Evolutionary conservation across 2,113 vertebrate species (phyloP).

Genomic region (Salvator merianae): DNA sequence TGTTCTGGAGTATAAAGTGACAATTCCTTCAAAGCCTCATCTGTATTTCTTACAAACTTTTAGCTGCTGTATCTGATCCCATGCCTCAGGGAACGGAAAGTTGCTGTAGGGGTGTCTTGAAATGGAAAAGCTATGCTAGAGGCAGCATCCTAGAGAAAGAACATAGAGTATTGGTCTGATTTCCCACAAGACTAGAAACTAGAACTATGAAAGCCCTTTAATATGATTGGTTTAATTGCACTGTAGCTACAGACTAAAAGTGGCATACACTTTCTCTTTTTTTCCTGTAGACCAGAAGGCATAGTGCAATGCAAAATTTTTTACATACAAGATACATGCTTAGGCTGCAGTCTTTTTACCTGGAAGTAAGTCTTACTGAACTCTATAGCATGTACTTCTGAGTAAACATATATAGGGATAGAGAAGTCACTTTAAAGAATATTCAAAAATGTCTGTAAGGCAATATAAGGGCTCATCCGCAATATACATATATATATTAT

Average conservation of each 20-base stretch:
- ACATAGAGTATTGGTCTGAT: not conserved
- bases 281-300: not conserved
- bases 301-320: not conserved
- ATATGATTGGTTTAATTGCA: not conserved
- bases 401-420: no score
- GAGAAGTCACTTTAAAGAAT: no score
- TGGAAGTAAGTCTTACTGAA: no score
- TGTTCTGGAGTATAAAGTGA: not conserved
- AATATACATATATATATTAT: no score
- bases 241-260: not conserved
- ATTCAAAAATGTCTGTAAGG: no score
- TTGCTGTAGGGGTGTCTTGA: not conserved
- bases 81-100: not conserved
- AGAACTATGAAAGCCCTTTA: not conserved
- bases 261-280: no score
- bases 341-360: not conserved
- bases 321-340: not conserved
- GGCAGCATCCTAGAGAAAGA: not conserved
- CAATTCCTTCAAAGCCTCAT: constrained; percentile 6
- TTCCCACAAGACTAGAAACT: constrained; percentile 15
- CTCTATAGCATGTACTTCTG: no score
- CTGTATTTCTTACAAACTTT: not conserved
- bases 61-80: constrained; percentile 1
- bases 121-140: constrained; percentile 1
- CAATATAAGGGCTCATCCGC: no score